phyloP scores from a whole-genome alignment of 1,140 invertebrate species.

The Drosophila willistoni region DNA sequence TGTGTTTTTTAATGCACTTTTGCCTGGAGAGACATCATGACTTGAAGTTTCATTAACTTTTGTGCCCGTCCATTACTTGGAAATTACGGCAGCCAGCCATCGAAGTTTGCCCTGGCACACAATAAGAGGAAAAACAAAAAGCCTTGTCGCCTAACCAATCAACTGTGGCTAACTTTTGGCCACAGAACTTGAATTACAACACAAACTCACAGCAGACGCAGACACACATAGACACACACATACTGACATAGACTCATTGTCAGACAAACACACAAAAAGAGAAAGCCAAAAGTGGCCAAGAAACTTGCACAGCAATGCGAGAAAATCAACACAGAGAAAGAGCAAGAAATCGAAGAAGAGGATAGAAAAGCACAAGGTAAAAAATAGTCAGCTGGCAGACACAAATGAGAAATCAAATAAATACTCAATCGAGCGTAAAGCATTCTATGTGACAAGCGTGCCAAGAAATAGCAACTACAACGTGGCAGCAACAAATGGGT shows the following conservation, averaged over 20 bases:
- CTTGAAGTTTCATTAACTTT: slow-evolving; percentile 71
- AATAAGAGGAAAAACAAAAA: slow-evolving; percentile 28
- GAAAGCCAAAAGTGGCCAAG: slow-evolving; percentile 36
- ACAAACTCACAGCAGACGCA: slow-evolving; percentile 1
- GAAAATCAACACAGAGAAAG: slow-evolving; percentile 10
- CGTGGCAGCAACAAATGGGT: slow-evolving; percentile 61
- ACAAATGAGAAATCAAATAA: slow-evolving; percentile 81
- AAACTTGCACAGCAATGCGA: slow-evolving; percentile 17
- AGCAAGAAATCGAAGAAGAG: slow-evolving; percentile 10
- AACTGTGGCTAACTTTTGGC: slow-evolving; percentile 78
- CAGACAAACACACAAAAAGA: slow-evolving; percentile 41
- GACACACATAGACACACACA: not conserved
- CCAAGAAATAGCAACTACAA: slow-evolving; percentile 28
- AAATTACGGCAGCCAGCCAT: slow-evolving; percentile 50
- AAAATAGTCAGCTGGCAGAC: slow-evolving; percentile 62
- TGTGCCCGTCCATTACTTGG: slow-evolving; percentile 52
- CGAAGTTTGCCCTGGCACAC: slow-evolving; percentile 34
- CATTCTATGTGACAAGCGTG: slow-evolving; percentile 65
- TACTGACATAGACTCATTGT: not conserved
- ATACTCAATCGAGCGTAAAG: slow-evolving; percentile 79
- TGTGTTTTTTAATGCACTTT: slow-evolving; percentile 51
- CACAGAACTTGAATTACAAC: slow-evolving; percentile 77
- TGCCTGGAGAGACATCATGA: slow-evolving; percentile 32
- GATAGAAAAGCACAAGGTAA: slow-evolving; percentile 11
- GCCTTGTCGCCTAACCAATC: slow-evolving; percentile 67